Evolutionary conservation across 2,888 invertebrate genomes (phyloP), one percentile per base, ranked within the genome.

Genomic region (Charanyca ferruginea): DNA sequence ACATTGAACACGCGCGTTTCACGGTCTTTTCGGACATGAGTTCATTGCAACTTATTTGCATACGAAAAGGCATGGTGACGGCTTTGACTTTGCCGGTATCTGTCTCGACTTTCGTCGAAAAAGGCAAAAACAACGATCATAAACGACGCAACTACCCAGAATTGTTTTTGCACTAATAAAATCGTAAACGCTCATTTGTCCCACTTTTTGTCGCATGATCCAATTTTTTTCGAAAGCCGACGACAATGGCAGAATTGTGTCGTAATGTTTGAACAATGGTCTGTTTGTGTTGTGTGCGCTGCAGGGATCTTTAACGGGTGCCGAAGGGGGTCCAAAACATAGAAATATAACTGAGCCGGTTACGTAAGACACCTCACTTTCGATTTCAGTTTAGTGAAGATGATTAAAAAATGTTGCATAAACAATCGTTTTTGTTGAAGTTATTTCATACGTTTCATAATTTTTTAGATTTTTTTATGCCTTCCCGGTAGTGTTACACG

Each of bases 31-130:
- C 87, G 87, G 88, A 79, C 90, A 85, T 80, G 87, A 89, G 93
- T 94, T 94, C 94, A 90, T 89, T 91, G 94, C 90, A 91, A 92
- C 93, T 81, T 89, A 94, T 94, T 95, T 90, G 89, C 94, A 94
- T 95, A 90, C 89, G 91, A 94, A 95, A 93, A 92, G 92, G 87
- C 75, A 84, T 82, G 80, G 80, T 86, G 83, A 88, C 88, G 86
- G 78, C 88, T 87, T 85, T 86, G 90, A 91, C 90, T 90, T 91
- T 90, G 91, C 86, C 91, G 91, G 90, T 87, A 80, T 82, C 83
- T 85, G 85, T 81, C 80, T 83, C 85, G 87, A 91, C 92, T 93
- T 93, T 94, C 91, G 87, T 88, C 84, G 85, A 87, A 90, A 92
- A 90, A 91, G 87, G 85, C 88, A 85, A 87, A 90, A 89, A 91